Base-by-base conservation (phyloP, 2,797 vertebrate genomes). In the Chaetodon trifasciatus region DNA sequence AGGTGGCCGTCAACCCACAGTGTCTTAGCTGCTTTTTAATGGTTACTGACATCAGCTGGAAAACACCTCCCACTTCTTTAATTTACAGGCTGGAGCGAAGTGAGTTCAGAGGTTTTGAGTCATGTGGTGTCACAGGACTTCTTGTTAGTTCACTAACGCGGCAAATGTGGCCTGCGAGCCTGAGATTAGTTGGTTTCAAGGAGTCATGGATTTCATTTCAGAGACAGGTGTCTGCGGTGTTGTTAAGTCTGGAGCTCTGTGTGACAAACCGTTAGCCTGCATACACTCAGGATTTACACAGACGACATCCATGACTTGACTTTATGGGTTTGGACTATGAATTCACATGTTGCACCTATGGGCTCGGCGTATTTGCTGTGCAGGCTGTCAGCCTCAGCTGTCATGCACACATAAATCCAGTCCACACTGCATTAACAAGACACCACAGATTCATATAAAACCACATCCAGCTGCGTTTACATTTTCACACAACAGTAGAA, bases 181-280 rank as follows among this genome's bases (percentile, higher is more conserved):
- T 32, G 46, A 70, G 56, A 50, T 79, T 74, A 82, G 62, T 77
- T 63, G 24, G 28, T 52, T 32, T 32, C 28, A 32, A 32, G 28
- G 2, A 32, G 28, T 32, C 28, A 28, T 70, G 76, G 70, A 62
- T 87, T 83, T 76, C 68, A 75, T 87, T 86, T 81, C 70, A 78
- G 73, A 28, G 24, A 44, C 63, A 74, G 28, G 28, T 32, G 28
- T 32, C 53, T 72, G 60, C 3, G 8, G 17, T 44, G 62, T 40
- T 70, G 57, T 46, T 65, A 32, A 32, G 56, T 56, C 28, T 32
- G 28, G 35, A 63, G 69, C 23, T 49, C 28, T 55, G 61, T 13
- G 56, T 28, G 70, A 76, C 56, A 72, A 69, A 71, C 19, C 66
- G 17, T 15, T 17, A 35, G 16, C 5, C 60, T 49, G 23, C 28